Evolutionary conservation across 2,888 invertebrate species (phyloP).

Genomic region (Cephus spinipes): DNA sequence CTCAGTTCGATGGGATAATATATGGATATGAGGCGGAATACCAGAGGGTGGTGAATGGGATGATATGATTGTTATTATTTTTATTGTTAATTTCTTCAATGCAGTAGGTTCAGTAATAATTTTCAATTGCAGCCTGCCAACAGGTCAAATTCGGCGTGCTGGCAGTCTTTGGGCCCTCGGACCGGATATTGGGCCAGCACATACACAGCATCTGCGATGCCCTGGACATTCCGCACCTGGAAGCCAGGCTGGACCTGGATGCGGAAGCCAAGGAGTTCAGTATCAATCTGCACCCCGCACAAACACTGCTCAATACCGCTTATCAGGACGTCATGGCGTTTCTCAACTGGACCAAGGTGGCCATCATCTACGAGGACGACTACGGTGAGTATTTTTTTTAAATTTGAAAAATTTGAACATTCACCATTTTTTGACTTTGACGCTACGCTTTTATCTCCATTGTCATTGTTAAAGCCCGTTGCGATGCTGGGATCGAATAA

Average conservation of each 20-base stretch:
- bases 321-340: conserved; percentile 82
- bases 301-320: conserved; percentile 78
- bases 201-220: conserved; percentile 86
- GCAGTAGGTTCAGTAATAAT: background rate
- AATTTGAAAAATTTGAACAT: background rate
- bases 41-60: background rate
- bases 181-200: conserved; percentile 78
- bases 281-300: conserved; percentile 83
- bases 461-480: background rate
- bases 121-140: conserved; percentile 72
- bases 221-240: conserved; percentile 83
- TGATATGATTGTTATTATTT: background rate
- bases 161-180: conserved; percentile 84
- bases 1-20: background rate
- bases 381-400: conserved; percentile 69
- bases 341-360: conserved; percentile 84
- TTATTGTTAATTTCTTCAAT: background rate
- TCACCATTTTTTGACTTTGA: background rate
- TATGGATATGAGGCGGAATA: background rate
- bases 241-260: conserved; percentile 75
- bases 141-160: conserved; percentile 79
- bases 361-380: conserved; percentile 84
- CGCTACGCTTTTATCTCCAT: background rate
- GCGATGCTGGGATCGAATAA: background rate
- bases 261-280: conserved; percentile 76